Evolutionary conservation across 2,113 vertebrate genomes (phyloP), one percentile per base, ranked within the genome.

Genomic region (Hemiscyllium ocellatum): DNA sequence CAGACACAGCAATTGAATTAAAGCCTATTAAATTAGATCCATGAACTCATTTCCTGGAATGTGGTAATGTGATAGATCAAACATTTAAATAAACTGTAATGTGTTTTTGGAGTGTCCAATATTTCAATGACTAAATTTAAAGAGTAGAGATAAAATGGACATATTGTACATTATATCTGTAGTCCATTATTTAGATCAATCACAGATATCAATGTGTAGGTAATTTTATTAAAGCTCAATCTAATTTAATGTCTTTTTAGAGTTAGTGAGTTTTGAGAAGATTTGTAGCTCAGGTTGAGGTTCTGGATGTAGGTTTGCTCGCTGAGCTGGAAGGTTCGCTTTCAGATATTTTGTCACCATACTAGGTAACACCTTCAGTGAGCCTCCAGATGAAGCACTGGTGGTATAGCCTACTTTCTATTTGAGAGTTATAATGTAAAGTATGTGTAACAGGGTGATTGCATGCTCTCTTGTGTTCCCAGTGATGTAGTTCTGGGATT

Each of bases 11-110:
- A 93, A 72, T 95, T 95, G 42, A 70, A 52, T 95, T 72, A 72
- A 12, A 72, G 69, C 15, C 61, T 19, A 37, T 95, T 95, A 50
- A 72, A 76, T 26, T 72, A 70, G 4, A 72, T 42, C 37, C 42
- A 52, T 95, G 93, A 52, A 95, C 19, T 50, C 37, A 95, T 72
- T 94, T 52, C 94, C 69, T 95, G 94, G 68, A 95, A 95, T 52
- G 37, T 72, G 94, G 29, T 33, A 50, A 76, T 95, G 68, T 52
- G 42, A 50, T 76, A 47, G 15, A 70, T 42, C 72, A 47, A 95
- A 72, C 69, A 76, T 95, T 70, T 95, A 22, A 68, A 95, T 95
- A 95, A 95, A 95, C 52, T 95, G 68, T 26, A 72, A 33, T 72
- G 42, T 22, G n/a, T 47, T 33, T 17, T 76, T 76, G 42, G 69